A percentile compares a stretch with the other conserved stretches of the same genome.
Evolutionary conservation across 2,113 vertebrate genomes (phyloP).

Genomic region (Corapipo altera): DNA sequence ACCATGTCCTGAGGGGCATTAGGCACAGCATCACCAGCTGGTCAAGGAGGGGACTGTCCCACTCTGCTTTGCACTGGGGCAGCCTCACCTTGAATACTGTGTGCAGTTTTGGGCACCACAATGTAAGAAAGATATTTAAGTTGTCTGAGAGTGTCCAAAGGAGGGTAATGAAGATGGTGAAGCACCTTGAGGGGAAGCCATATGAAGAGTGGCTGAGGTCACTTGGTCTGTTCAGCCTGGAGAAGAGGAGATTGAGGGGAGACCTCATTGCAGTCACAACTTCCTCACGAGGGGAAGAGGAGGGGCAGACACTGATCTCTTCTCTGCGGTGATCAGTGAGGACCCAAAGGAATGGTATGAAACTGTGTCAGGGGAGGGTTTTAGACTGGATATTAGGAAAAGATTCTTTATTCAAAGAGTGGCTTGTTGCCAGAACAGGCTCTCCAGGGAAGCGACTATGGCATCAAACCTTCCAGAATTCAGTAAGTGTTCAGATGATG

Average conservation of each 20-base stretch:
- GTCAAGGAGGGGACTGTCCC: background rate
- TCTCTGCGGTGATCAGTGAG: background rate
- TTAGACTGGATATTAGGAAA: background rate
- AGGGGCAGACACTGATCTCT: background rate
- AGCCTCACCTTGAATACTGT: background rate
- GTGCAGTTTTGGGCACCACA: background rate
- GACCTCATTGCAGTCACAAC: no score
- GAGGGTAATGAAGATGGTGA: background rate
- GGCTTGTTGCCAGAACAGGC: background rate
- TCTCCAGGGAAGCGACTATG: background rate
- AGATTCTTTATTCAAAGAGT: background rate
- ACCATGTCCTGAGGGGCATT: background rate
- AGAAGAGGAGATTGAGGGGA: background rate
- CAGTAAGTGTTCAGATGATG: background rate
- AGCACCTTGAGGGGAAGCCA: background rate
- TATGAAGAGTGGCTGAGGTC: background rate
- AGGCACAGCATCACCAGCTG: background rate
- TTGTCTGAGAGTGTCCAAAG: background rate
- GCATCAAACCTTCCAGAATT: background rate
- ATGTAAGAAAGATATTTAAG: background rate
- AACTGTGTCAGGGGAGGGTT: background rate
- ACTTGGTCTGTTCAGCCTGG: background rate
- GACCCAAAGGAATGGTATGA: background rate
- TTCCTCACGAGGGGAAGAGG: rapidly evolving
- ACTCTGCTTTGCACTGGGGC: background rate